These are phyloP conservation scores for Drosophila tani DNA, from an alignment of 1,140 invertebrate genomes.

Conservation along the genomic window DNA sequence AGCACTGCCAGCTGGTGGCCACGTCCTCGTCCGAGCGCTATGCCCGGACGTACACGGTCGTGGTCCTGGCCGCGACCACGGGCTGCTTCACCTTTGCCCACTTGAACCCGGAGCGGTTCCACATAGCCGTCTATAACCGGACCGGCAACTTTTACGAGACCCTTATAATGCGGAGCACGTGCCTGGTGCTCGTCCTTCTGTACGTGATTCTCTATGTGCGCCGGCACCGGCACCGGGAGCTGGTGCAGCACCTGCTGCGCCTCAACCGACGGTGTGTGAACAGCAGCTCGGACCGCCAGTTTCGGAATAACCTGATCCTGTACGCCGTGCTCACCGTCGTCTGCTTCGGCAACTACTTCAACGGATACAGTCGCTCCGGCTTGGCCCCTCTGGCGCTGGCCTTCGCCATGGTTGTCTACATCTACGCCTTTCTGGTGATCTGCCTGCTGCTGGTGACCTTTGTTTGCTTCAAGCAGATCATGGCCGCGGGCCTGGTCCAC, in stretches of 20 bases:
- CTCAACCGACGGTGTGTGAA: conserved; percentile 29
- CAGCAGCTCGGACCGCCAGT: conserved; percentile 10
- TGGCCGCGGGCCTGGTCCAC: conserved; percentile 38
- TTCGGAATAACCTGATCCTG: conserved; percentile 36
- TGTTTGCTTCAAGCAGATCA: conserved; percentile 62
- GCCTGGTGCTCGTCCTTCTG: conserved; percentile 43
- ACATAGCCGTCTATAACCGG: conserved; percentile 42
- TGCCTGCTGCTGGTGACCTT: conserved; percentile 64
- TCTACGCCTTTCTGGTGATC: conserved; percentile 46
- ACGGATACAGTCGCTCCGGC: conserved; percentile 27
- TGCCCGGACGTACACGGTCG: conserved; percentile 23
- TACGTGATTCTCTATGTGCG: conserved; percentile 49
- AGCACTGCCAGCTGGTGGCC: conserved; percentile 26
- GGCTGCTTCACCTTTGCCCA: conserved; percentile 36
- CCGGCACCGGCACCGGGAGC: conserved; percentile 36
- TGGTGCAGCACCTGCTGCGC: conserved; percentile 41
- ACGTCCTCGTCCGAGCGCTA: conserved; percentile 41
- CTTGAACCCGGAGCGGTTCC: conserved; percentile 34
- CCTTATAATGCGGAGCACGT: conserved; percentile 44
- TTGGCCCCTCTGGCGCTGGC: background rate
- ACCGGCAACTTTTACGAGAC: conserved; percentile 66
- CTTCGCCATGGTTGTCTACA: conserved; percentile 40
- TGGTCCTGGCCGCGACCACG: background rate
- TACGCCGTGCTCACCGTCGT: conserved; percentile 32
- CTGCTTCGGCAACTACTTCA: conserved; percentile 29